Base-by-base conservation (phyloP, 2,797 vertebrate species). In the Falco rusticolus region DNA sequence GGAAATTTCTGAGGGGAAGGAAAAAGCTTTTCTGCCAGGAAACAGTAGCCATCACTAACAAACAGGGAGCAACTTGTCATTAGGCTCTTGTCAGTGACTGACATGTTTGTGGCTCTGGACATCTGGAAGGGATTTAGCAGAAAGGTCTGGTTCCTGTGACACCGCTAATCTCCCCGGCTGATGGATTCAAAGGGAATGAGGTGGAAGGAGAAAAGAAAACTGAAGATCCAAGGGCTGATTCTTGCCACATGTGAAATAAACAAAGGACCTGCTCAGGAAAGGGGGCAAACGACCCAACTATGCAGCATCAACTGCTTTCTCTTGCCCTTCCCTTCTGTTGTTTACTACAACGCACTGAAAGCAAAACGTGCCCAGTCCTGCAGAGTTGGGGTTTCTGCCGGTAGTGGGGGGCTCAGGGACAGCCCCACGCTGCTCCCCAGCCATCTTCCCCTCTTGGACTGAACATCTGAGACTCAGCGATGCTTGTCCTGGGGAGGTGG, bases 71-170 rank as follows among this genome's bases (percentile, higher is more conserved):
- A 88, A 93, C 95, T 97, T 96, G 90, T 92, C 95, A 84, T 97
- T 87, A 70, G 74, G 94, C 94, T 87, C 77, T 57, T 95, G 96
- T 97, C 96, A 94, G 25, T 53, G 80, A 96, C 86, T 97, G 97
- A 96, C 83, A 68, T 54, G 81, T 87, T 84, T 85, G 94, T 92
- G 96, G 95, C 80, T 65, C 45, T 48, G 43, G 85, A 97, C 98
- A 98, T 98, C 98, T 98, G 98, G 98, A 98, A 98, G 56, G 74
- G 76, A 94, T 98, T 98, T 97, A 31, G 65, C 69, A 83, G 92
- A 92, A 93, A 94, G 86, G 77, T 89, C 94, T 54, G 47, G 88
- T 88, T 96, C 93, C 90, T 93, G 64, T 96, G 96, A 96, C 97
- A 89, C 92, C 8, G 31, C 66, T 96, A 18, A 94, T 94, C 69